Conservation (phyloP, 2,797 vertebrate genomes). For the Microctenopoma steveboyesi region DNA sequence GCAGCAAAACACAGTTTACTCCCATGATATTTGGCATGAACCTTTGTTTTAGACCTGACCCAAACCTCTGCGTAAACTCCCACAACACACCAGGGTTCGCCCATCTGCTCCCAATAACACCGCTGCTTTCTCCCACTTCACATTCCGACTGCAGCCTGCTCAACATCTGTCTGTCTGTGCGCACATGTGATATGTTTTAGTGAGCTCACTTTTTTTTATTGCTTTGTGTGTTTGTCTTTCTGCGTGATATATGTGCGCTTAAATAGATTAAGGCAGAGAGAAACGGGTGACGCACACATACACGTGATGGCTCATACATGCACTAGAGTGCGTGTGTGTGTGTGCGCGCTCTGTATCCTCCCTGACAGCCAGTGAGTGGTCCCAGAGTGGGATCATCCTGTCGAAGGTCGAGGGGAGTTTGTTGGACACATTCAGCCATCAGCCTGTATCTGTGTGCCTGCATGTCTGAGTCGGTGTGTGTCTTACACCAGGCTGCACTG, state of each 20-base stretch:
- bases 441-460: constrained; percentile 40
- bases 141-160: constrained; percentile 66
- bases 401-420: constrained; percentile 68
- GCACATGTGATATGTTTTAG: constrained; percentile 33
- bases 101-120: constrained; percentile 73
- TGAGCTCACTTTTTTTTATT: constrained; percentile 23
- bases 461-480: constrained; percentile 14
- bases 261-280: constrained; percentile 5
- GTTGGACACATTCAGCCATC: constrained; percentile 69
- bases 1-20: constrained; percentile 1
- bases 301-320: not conserved
- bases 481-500: constrained; percentile 29
- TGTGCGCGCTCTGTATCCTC: constrained; percentile 31
- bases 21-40: constrained; percentile 24
- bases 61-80: constrained; percentile 39
- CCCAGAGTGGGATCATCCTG: constrained; percentile 62
- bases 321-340: constrained; percentile 22
- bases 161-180: constrained; percentile 54
- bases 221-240: constrained; percentile 15
- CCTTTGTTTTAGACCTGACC: constrained; percentile 27
- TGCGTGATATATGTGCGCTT: constrained; percentile 2
- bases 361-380: constrained; percentile 62
- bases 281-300: not conserved
- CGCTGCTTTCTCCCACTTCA: constrained; percentile 22
- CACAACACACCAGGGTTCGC: constrained; percentile 25